These are phyloP conservation scores for Campaea margaritaria DNA, from an alignment of 2,888 invertebrate species.

Conservation along the genomic window DNA sequence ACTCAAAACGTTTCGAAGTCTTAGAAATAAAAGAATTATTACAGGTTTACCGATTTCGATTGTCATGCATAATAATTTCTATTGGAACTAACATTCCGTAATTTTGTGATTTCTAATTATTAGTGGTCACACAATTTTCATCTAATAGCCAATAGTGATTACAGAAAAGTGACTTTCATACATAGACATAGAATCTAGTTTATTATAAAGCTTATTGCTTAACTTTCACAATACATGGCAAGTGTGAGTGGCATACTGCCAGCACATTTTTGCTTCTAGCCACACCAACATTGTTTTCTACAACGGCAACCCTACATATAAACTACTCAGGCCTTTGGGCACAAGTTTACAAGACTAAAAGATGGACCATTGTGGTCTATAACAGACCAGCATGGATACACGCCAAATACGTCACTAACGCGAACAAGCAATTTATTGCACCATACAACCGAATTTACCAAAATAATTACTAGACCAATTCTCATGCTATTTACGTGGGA, in stretches of 20 bases:
- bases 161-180: constrained; percentile 2
- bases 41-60: constrained; percentile 5
- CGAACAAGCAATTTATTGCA: too few relatives aligned
- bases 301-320: constrained; percentile 15
- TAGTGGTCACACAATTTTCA: constrained; percentile 1
- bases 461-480: too few relatives aligned
- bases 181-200: too few relatives aligned
- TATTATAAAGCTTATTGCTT: too few relatives aligned
- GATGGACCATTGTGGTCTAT: too few relatives aligned
- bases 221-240: constrained; percentile 21
- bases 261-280: constrained; percentile 7
- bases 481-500: too few relatives aligned
- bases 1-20: neutral
- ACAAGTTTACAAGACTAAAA: neutral
- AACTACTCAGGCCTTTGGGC: constrained; percentile 3
- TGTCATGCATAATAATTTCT: constrained; percentile 8
- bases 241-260: constrained; percentile 18
- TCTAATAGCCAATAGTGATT: constrained; percentile 12
- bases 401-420: too few relatives aligned
- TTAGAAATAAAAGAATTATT: neutral
- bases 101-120: constrained; percentile 3
- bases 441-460: too few relatives aligned
- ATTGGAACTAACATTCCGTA: neutral
- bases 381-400: too few relatives aligned
- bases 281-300: constrained; percentile 9